Base-by-base conservation (phyloP, 2,888 invertebrate genomes). In the Diploptera punctata region DNA sequence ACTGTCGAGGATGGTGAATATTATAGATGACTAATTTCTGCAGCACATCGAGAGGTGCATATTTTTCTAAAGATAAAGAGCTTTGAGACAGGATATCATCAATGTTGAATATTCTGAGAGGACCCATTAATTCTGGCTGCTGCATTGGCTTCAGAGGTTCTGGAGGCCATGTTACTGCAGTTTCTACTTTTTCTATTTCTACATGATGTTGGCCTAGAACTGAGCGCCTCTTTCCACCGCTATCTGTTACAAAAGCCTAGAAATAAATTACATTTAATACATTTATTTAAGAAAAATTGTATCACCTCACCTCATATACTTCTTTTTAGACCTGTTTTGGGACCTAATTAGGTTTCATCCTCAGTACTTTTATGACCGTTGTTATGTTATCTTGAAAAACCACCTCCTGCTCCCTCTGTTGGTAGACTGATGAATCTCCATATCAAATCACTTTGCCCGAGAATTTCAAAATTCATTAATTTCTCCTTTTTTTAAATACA, bases 131-230 rank as follows among this genome's bases (percentile, higher is more conserved):
- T 16, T 75, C 77, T 13, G 79, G 79, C 29, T 81, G 79, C 3
- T 79, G 75, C n/a, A 78, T 61, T 1, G 80, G 75, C 67, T 82
- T 81, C 68, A 77, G 79, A 47, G 84, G 79, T 31, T 80, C 79
- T 26, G 83, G 85, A 75, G 81, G 80, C 74, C 85, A 85, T 62
- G 87, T 86, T 73, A 87, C 82, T 21, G 84, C 81, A 79, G 86
- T 85, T 76, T 87, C 87, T 73, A 91, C 85, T 77, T 86, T 86
- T 73, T 88, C 86, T 72, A 92, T 80, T 78, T 88, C 88, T 19
- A 91, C 81, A 78, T 89, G 89, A 79, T 90, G 91, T 78, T 93
- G 93, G 0, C 93, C 93, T 67, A 89, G 16, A 10, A 89, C 88
- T 5, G 85, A 82, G 71, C 87, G 85, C 52, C 85, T 87, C 43